These are phyloP conservation scores for Xiphophorus couchianus DNA, from an alignment of 2,113 vertebrate genomes.

Conservation along the genomic window DNA sequence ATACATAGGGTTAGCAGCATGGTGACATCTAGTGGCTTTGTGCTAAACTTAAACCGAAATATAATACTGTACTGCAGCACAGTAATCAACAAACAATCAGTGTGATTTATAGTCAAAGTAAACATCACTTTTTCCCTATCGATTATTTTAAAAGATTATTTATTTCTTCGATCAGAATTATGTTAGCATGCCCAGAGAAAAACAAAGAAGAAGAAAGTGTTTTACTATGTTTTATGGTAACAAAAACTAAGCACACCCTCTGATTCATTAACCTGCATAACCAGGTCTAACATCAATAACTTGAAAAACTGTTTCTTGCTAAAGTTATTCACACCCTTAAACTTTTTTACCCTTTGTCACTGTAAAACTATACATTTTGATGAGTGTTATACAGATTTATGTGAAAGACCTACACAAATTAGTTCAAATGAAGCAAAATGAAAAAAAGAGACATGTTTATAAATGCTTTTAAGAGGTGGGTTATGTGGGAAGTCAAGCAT, in stretches of 20 bases:
- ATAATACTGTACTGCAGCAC: no score
- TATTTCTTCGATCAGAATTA: no score
- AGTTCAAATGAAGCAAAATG: not conserved
- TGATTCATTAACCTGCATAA: not conserved
- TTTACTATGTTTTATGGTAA: no score
- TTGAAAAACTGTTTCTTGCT: not conserved
- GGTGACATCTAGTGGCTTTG: slow-evolving; percentile 63
- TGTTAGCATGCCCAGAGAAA: no score
- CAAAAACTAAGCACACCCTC: not conserved
- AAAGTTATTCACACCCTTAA: not conserved
- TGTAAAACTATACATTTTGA: not conserved
- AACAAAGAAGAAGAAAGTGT: no score
- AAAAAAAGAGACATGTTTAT: not conserved
- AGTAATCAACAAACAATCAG: no score
- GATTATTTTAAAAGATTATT: no score
- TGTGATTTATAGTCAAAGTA: no score
- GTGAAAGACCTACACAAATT: not conserved
- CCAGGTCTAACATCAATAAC: not conserved
- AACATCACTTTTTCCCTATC: no score
- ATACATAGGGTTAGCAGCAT: not conserved
- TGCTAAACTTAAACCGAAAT: not conserved
- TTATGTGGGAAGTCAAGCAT: no score
- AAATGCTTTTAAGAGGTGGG: not conserved
- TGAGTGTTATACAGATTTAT: not conserved
- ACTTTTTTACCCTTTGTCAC: not conserved